Evolutionary conservation across 1,140 invertebrate genomes (phyloP), one percentile per base, ranked within the genome.

Genomic region (Chrysomallon squamiferum): DNA sequence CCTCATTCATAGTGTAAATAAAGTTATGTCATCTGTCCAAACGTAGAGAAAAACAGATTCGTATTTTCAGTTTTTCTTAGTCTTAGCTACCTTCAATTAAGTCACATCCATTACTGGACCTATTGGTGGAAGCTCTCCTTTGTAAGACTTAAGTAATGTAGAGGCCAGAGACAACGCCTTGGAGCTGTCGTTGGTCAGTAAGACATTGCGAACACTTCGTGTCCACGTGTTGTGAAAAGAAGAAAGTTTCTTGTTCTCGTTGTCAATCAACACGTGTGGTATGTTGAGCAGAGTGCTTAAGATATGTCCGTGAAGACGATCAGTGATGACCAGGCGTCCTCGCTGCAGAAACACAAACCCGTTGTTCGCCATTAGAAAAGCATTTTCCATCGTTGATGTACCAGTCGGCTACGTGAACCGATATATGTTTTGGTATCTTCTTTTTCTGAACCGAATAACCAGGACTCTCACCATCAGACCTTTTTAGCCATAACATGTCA

Each of bases 251-350:
- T 57, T 30, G 38, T 61, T 59, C 13, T 38, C n/a, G 54, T 68
- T 74, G 67, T 74, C 69, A 29, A 74, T 65, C 13, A 74, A 32
- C 4, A 76, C 74, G 49, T 76, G 68, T 0, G 71, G 74, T 41
- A 72, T 74, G 38, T 66, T 63, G 52, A 76, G 35, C 25, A 76
- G 47, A 18, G 60, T 63, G 61, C 59, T 49, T 11, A 76, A 43
- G 52, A 76, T 71, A 57, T 76, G 74, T 18, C 69, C 74, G 45
- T 76, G 74, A 0, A 76, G 66, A 5, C 74, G 57, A 57, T 76
- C 74, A 1, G 74, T 71, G 11, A 76, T 59, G 22, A 76, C 68
- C 15, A 72, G 63, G 7, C 70, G 62, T 3, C 69, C 70, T 25
- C 63, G 29, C 60, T 72, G 66, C 13, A 72, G 59, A 58, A 66